phyloP scores from a whole-genome alignment of 2,797 vertebrate species.

The Brotula barbata region DNA sequence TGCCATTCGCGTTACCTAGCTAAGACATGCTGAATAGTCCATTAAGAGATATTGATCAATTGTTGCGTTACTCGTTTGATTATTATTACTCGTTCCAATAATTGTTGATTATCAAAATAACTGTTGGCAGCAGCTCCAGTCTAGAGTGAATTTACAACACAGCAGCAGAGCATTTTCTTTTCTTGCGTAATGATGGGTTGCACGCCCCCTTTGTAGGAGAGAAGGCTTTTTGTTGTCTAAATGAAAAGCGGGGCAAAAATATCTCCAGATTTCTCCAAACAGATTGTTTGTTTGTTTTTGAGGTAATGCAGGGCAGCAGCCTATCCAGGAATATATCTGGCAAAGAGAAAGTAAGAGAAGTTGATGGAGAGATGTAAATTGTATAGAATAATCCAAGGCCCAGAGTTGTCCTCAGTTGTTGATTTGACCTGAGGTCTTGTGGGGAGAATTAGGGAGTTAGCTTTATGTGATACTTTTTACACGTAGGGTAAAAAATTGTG shows the following conservation, averaged over 20 bases:
- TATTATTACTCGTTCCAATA: too few species aligned
- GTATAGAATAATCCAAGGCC: slow-evolving; percentile 15
- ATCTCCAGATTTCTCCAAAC: slow-evolving; percentile 58
- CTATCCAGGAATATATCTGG: slow-evolving; percentile 44
- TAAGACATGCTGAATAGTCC: too few species aligned
- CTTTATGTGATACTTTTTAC: too few species aligned
- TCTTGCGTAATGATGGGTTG: slow-evolving; percentile 71
- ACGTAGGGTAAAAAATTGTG: too few species aligned
- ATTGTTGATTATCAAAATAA: too few species aligned
- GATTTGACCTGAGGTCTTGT: too few species aligned
- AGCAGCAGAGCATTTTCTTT: slow-evolving; percentile 75
- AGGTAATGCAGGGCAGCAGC: slow-evolving; percentile 59
- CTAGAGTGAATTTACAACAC: slow-evolving; percentile 64
- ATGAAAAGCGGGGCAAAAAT: slow-evolving; percentile 73
- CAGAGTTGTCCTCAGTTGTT: slow-evolving; percentile 2
- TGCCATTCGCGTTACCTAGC: too few species aligned
- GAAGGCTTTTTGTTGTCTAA: slow-evolving; percentile 73
- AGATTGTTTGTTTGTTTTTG: slow-evolving; percentile 68
- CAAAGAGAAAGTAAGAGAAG: slow-evolving; percentile 27
- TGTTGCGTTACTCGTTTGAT: too few species aligned
- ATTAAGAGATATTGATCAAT: too few species aligned
- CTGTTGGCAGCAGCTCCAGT: too few species aligned
- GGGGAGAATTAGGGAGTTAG: too few species aligned
- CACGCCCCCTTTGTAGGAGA: slow-evolving; percentile 68
- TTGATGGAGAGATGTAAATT: slow-evolving; percentile 19